Evolutionary conservation across 2,888 invertebrate genomes (phyloP), one percentile per base, ranked within the genome.

Genomic region (Philopedon plagiatum): DNA sequence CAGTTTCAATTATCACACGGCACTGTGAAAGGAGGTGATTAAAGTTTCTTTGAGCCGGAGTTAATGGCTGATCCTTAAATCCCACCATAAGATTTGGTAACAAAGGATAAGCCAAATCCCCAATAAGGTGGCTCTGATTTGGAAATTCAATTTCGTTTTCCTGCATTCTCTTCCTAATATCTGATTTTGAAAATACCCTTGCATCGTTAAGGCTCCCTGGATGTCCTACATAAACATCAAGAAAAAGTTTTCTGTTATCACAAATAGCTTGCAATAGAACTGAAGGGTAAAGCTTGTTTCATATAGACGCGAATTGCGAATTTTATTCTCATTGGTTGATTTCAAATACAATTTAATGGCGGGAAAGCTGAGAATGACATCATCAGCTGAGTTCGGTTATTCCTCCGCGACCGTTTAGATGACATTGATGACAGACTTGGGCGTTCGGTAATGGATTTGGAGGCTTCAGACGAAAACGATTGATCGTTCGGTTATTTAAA

Each of bases 191-290:
- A 34, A 34, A 11, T 11, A 34, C 8, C 11, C 34, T 34, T 7
- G 3, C 69, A 39, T 76, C 74, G 63, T 76, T 73, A 8, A 75
- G 46, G 18, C 73, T 73, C 9, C 77, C 76, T 7, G 63, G 72
- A 63, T 76, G 71, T 23, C 75, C 76, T 32, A 66, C 63, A 65
- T 75, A 76, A 11, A 71, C 76, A 66, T 76, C 64, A n/a, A 57
- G 65, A 57, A 76, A 76, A 2, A 63, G 32, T 51, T 57, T 62
- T 56, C 60, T 37, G 64, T 54, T 34, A 54, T 74, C 73, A 54
- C 73, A 76, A 8, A 78, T 70, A 15, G 60, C 77, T 68, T 77
- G 76, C 2, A 77, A 29, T 34, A 77, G 26, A 18, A 76, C 15
- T 13, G 73, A 75, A 54, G 76, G 74, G 58, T 41, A 77, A 15